These are phyloP conservation scores for Oedothorax gibbosus DNA, from an alignment of 1,140 invertebrate species.

Conservation along the genomic window DNA sequence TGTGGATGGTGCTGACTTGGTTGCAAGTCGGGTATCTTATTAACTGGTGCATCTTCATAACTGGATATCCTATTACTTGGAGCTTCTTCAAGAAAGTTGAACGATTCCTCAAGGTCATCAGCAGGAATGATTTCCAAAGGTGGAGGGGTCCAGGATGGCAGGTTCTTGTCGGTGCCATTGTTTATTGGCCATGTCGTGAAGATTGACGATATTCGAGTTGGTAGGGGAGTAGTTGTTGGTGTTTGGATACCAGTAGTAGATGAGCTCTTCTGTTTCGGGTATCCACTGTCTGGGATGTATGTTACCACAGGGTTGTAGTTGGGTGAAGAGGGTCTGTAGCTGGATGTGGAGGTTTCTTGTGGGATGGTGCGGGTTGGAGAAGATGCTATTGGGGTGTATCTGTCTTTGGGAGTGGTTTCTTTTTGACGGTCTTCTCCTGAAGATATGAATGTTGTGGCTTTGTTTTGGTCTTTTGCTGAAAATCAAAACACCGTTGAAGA, in stretches of 20 bases:
- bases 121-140: conserved; percentile 55
- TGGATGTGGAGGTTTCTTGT: conserved; percentile 3
- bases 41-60: conserved; percentile 38
- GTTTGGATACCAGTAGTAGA: background rate
- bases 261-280: background rate
- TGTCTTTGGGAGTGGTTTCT: background rate
- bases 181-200: conserved; percentile 11
- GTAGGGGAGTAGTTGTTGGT: background rate
- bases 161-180: conserved; percentile 6
- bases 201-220: background rate
- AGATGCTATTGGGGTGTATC: background rate
- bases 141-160: conserved; percentile 50
- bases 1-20: conserved; percentile 3
- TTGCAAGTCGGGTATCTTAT: conserved; percentile 24
- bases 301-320: conserved; percentile 22
- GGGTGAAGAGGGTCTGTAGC: conserved; percentile 5
- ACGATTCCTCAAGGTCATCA: conserved; percentile 42
- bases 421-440: too few species aligned
- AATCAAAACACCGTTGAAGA: too few species aligned
- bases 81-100: conserved; percentile 50
- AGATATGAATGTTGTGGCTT: too few species aligned
- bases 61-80: conserved; percentile 43
- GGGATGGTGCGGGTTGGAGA: background rate
- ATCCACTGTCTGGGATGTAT: conserved; percentile 22
- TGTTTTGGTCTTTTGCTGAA: background rate